Evolutionary conservation across 2,797 vertebrate species (phyloP).

Genomic region (Crenichthys baileyi): DNA sequence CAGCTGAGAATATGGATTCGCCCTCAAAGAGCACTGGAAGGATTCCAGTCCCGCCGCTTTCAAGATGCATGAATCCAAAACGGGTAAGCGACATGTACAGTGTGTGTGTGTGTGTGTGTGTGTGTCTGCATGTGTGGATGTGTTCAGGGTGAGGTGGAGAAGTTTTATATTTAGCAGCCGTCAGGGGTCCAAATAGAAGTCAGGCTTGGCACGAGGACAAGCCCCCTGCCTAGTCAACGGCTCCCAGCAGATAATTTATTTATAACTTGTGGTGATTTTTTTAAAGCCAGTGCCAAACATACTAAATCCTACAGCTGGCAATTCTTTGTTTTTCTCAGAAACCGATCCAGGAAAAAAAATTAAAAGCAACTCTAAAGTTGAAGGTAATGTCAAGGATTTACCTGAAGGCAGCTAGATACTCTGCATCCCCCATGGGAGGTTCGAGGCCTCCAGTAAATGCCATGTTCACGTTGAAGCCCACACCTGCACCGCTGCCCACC

Average conservation of each 20-base stretch:
- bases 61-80: conserved; percentile 42
- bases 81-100: conserved; percentile 33
- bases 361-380: neutral
- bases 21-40: conserved; percentile 69
- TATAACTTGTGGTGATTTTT: conserved; percentile 1
- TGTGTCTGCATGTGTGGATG: conserved; percentile 26
- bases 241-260: conserved; percentile 34
- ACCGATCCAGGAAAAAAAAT: neutral
- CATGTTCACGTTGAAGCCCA: conserved; percentile 96
- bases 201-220: conserved; percentile 51
- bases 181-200: conserved; percentile 68
- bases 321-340: conserved; percentile 1
- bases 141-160: conserved; percentile 2
- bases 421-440: conserved; percentile 92
- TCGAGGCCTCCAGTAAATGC: conserved; percentile 95
- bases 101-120: conserved; percentile 25
- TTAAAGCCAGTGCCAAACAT: neutral
- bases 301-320: neutral
- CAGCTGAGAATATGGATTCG: conserved; percentile 25
- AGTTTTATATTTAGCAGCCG: conserved; percentile 69
- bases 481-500: conserved; percentile 90
- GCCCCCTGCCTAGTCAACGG: conserved; percentile 47
- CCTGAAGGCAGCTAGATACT: conserved; percentile 96
- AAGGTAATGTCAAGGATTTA: conserved; percentile 61
- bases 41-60: conserved; percentile 47